A percentile compares a stretch with the other conserved stretches of the same genome.
Conservation (phyloP, 2,888 invertebrate species). For the Macrostomum cliftonense region DNA sequence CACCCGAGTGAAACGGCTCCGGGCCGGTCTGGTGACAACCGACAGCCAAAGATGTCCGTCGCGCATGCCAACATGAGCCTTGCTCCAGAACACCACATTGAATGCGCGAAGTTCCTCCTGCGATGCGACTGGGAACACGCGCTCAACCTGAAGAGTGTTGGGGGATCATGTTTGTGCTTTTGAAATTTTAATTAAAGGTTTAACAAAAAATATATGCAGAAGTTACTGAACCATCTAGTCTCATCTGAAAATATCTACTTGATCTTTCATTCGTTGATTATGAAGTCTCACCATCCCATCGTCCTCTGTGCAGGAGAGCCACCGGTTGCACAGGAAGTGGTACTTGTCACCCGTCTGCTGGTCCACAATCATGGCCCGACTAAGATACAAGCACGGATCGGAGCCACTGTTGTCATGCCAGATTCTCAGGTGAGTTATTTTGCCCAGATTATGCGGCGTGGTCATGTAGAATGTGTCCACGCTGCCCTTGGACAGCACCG, state of each 20-base stretch:
- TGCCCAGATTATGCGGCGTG: slow-evolving; percentile 14
- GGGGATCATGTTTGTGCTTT: too few relatives aligned
- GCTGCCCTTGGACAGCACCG: slow-evolving; percentile 22
- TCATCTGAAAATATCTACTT: too few relatives aligned
- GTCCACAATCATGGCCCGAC: slow-evolving; percentile 20
- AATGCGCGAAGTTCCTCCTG: slow-evolving; percentile 15
- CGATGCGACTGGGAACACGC: slow-evolving; percentile 16
- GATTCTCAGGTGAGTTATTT: slow-evolving; percentile 21
- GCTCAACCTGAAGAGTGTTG: slow-evolving; percentile 17
- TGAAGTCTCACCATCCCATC: slow-evolving; percentile 16
- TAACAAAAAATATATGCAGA: too few relatives aligned
- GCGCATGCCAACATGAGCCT: slow-evolving; percentile 14
- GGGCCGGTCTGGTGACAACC: slow-evolving; percentile 15
- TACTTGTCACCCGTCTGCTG: slow-evolving; percentile 19
- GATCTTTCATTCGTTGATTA: too few relatives aligned
- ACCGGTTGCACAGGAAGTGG: slow-evolving; percentile 15
- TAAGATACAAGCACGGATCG: slow-evolving; percentile 24
- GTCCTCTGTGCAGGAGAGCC: slow-evolving; percentile 16
- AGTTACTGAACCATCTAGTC: too few relatives aligned
- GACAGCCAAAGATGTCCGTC: slow-evolving; percentile 19
- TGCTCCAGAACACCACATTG: slow-evolving; percentile 17
- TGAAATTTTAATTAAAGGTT: not conserved
- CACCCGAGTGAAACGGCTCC: slow-evolving; percentile 14
- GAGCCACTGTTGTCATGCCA: slow-evolving; percentile 26
- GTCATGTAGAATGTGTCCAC: slow-evolving; percentile 31